These are phyloP conservation scores for Leucoraja ocellata DNA, from an alignment of 2,797 vertebrate genomes.

Conservation along the genomic window DNA sequence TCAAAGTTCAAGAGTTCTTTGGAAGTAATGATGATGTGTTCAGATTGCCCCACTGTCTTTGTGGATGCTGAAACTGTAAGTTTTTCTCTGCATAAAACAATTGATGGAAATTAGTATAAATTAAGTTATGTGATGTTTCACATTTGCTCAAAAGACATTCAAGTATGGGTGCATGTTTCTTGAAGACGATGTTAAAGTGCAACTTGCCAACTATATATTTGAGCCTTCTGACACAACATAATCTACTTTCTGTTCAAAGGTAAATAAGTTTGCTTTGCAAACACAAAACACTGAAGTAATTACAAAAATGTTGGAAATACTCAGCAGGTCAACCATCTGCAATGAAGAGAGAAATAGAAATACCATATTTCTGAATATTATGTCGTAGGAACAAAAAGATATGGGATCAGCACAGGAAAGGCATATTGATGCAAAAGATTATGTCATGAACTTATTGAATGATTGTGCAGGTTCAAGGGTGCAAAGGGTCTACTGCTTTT, in stretches of 20 bases:
- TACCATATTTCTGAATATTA: no score
- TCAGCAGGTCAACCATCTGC: no score
- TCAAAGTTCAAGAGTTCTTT: constrained; percentile 88
- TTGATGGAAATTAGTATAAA: background rate
- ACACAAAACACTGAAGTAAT: no score
- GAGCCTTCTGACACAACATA: background rate
- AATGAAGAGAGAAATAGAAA: no score
- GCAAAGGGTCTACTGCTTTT: no score
- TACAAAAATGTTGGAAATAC: no score
- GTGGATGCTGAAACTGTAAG: constrained; percentile 95
- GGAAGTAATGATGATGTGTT: constrained; percentile 85
- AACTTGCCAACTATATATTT: background rate
- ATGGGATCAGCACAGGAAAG: no score
- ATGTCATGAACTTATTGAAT: no score
- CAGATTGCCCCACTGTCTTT: constrained; percentile 89
- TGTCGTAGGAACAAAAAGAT: no score
- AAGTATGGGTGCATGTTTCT: background rate
- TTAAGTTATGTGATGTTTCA: background rate
- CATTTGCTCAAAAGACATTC: background rate
- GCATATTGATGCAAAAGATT: no score
- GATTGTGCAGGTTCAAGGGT: no score
- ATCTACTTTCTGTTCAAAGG: background rate
- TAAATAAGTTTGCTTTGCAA: background rate
- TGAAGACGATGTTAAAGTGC: background rate
- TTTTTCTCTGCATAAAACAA: background rate